Base-by-base conservation (phyloP, 2,888 invertebrate genomes). In the Epirrhoe tristata region DNA sequence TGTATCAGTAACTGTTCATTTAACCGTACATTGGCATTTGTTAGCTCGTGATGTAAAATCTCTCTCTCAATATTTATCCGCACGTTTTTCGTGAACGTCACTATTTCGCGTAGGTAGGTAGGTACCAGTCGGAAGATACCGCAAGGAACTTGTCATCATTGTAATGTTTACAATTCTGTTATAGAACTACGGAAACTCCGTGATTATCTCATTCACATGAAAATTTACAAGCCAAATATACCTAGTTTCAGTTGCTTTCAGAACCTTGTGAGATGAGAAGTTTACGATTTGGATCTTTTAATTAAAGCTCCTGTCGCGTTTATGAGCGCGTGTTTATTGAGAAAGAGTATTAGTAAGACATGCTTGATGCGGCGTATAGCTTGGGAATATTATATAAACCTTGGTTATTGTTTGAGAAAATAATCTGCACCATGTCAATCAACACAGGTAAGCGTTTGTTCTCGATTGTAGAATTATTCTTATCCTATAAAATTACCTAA, bases 61-160 rank as follows among this genome's bases (percentile, higher is more conserved):
- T 84, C 78, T 84, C 78, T 76, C 76, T 74, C 63, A 78, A 79
- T 75, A 77, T 76, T 80, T 77, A 73, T 67, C 67, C n/a, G 34
- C 71, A 61, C 67, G 71, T 63, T 72, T 74, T 53, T 70, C 61
- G 67, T 73, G 63, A 43, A 43, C 39, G 55, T 74, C 63, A 70
- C 56, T 72, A 71, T 73, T 78, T 76, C 67, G 57, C 71, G 53
- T 62, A 48, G 24, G 24, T 24, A 24, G 71, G 53, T 62, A 48
- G 24, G 24, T 24, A 24, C 24, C 66, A 24, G 34, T 24, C 34
- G 58, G 46, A 64, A 58, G 48, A 58, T 58, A 61, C 14, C 53
- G 43, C 39, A 43, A 39, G 12, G 12, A 12, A 43, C 36, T 43
- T 43, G 39, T 43, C 4, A 34, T 34, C 34, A 43, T 43, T 43